A percentile compares a stretch with the other conserved stretches of the same genome.
These are phyloP conservation scores for Meleagris gallopavo DNA, from an alignment of 2,113 vertebrate species.

Conservation along the genomic window DNA sequence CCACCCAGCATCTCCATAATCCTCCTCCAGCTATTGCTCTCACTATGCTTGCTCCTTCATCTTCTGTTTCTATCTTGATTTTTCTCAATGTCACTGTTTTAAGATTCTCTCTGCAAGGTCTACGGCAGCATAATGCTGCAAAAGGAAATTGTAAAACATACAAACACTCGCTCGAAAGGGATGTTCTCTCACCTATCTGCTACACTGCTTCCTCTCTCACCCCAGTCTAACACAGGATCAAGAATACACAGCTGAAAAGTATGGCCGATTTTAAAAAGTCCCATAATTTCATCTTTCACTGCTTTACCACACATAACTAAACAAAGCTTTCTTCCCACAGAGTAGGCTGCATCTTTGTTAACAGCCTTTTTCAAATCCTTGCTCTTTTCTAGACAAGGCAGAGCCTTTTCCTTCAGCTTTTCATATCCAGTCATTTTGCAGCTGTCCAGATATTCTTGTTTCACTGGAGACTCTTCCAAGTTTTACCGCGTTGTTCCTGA, in stretches of 20 bases:
- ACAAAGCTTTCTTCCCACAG: neutral
- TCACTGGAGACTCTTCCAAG: neutral
- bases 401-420: neutral
- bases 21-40: neutral
- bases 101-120: neutral
- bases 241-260: neutral
- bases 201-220: neutral
- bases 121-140: neutral
- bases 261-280: neutral
- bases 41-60: neutral
- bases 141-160: neutral
- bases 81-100: neutral
- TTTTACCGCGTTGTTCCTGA: neutral
- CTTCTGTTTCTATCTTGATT: neutral
- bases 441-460: neutral
- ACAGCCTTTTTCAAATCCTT: neutral
- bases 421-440: neutral
- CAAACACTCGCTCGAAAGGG: neutral
- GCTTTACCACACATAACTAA: slow-evolving; percentile 2
- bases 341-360: neutral
- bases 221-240: neutral
- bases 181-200: neutral
- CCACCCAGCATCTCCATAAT: neutral
- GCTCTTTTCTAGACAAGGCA: neutral
- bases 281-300: neutral